These are phyloP conservation scores for Sabellastarte sp. DNA, from an alignment of 2,888 invertebrate species.

Conservation along the genomic window DNA sequence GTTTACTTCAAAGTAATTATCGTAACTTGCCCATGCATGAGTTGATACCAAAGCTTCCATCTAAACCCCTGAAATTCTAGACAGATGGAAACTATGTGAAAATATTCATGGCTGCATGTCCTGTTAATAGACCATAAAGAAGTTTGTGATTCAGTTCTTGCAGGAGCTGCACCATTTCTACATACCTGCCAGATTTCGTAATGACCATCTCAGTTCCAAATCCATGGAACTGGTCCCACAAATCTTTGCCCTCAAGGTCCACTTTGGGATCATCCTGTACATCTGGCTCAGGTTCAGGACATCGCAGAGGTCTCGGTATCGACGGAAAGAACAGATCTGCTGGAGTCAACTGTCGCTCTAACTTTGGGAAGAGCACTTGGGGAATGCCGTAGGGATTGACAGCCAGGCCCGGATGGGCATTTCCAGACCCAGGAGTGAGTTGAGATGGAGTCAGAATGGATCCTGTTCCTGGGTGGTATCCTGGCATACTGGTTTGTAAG, in stretches of 20 bases:
- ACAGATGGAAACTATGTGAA: too few relatives aligned
- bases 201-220: constrained; percentile 63
- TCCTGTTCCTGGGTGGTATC: too few relatives aligned
- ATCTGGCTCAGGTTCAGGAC: constrained; percentile 70
- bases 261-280: constrained; percentile 98
- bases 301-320: constrained; percentile 65
- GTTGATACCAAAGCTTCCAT: too few relatives aligned
- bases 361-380: not conserved
- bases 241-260: constrained; percentile 65
- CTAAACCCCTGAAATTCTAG: too few relatives aligned
- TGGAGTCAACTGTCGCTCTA: constrained; percentile 2
- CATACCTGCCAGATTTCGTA: constrained; percentile 62
- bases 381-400: not conserved
- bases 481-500: too few relatives aligned
- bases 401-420: constrained; percentile 1
- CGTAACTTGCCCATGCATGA: too few relatives aligned
- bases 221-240: constrained; percentile 61
- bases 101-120: too few relatives aligned
- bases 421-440: too few relatives aligned
- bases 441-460: too few relatives aligned
- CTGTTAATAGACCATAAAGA: too few relatives aligned
- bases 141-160: too few relatives aligned
- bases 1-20: too few relatives aligned
- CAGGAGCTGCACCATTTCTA: not conserved
- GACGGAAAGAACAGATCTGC: constrained; percentile 3